These are phyloP conservation scores for Eucera pruinosa DNA, from an alignment of 2,888 invertebrate genomes.

Conservation along the genomic window DNA sequence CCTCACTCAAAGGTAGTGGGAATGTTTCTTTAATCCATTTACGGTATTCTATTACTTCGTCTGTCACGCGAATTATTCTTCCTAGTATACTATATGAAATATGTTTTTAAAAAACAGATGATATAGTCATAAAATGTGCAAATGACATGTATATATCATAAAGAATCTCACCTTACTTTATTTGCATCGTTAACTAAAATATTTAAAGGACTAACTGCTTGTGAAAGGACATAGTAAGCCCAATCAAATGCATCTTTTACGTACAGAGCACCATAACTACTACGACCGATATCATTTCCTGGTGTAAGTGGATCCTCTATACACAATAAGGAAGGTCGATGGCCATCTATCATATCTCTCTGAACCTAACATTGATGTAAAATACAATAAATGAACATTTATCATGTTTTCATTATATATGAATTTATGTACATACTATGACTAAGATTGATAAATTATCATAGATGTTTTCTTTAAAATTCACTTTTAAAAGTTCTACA, in stretches of 20 bases:
- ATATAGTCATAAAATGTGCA: neutral
- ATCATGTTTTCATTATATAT: neutral
- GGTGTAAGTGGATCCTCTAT: constrained; percentile 99
- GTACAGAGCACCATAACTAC: constrained; percentile 96
- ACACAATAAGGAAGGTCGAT: constrained; percentile 96
- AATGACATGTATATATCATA: neutral
- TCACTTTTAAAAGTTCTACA: neutral
- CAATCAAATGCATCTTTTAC: constrained; percentile 97
- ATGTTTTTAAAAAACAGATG: constrained; percentile 14
- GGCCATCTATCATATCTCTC: constrained; percentile 97
- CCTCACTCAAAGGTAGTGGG: constrained; percentile 78
- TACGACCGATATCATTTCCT: constrained; percentile 98
- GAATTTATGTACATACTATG: neutral
- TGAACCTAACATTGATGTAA: constrained; percentile 86
- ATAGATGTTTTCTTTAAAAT: neutral
- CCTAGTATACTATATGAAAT: constrained; percentile 89
- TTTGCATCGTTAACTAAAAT: constrained; percentile 85
- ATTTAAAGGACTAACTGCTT: constrained; percentile 88
- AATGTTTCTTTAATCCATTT: constrained; percentile 87
- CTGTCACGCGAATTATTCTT: constrained; percentile 95
- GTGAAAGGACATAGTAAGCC: constrained; percentile 94
- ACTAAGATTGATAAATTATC: neutral
- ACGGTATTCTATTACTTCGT: constrained; percentile 93
- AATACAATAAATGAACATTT: constrained; percentile 2
- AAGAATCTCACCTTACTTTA: constrained; percentile 80